These are phyloP conservation scores for Cremastinae sp. DNA, from an alignment of 2,888 invertebrate species.

Conservation along the genomic window DNA sequence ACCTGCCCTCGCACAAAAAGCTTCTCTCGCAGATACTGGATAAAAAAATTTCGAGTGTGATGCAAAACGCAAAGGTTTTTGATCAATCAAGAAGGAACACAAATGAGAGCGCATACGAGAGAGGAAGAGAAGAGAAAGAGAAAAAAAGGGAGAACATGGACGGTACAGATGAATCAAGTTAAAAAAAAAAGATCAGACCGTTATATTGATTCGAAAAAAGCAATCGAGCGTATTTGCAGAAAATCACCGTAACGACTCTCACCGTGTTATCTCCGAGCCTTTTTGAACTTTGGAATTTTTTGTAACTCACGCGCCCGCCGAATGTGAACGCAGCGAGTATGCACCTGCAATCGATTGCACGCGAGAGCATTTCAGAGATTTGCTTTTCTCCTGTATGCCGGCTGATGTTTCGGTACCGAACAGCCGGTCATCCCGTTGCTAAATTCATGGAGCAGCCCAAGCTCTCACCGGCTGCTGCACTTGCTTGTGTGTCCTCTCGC, in stretches of 20 bases:
- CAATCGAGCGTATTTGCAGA: constrained; percentile 34
- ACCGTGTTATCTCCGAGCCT: constrained; percentile 38
- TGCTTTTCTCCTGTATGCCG: constrained; percentile 45
- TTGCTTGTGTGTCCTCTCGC: constrained; percentile 35
- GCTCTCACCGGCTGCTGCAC: constrained; percentile 1
- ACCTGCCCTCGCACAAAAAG: no score
- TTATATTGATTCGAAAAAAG: constrained; percentile 27
- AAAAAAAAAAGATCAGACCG: neutral
- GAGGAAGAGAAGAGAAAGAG: no score
- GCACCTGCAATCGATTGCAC: constrained; percentile 58
- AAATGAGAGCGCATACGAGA: neutral
- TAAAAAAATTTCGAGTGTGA: no score
- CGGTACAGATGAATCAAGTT: neutral
- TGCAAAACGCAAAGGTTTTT: constrained; percentile 16
- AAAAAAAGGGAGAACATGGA: neutral
- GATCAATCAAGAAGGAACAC: constrained; percentile 40
- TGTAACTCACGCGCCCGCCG: constrained; percentile 9
- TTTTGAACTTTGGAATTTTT: no score
- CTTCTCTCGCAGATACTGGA: no score
- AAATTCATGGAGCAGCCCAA: constrained; percentile 54
- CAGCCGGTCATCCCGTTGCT: constrained; percentile 52
- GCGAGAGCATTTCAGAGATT: constrained; percentile 57
- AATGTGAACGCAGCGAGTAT: constrained; percentile 22
- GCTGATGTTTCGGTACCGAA: constrained; percentile 24
- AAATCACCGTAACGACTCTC: constrained; percentile 13